Base-by-base conservation (phyloP, 2,888 invertebrate genomes). In the Calliphora vomitoria region DNA sequence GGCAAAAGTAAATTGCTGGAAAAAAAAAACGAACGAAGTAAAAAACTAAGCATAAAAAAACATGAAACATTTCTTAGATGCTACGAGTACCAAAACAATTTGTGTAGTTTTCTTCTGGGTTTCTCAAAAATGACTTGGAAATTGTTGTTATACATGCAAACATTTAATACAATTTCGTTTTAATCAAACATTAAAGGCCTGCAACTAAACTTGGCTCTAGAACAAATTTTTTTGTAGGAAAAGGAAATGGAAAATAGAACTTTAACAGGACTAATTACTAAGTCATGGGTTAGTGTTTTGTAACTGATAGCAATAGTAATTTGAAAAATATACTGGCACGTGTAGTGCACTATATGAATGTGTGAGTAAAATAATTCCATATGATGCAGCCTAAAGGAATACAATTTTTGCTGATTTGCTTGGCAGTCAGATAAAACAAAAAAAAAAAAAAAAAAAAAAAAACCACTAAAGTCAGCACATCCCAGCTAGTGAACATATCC, bases 351-450 rank as follows among this genome's bases (percentile, higher is more conserved):
- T 35, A 6, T 38, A 41, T 50, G 60, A 50, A 44, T 25, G 20
- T 66, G 15, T 78, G n/a, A 50, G 25, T 25, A 25, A 18, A 60
- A 60, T 60, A 82, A 76, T 53, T 60, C 13, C 31, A 69, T 25
- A 76, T 79, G 74, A 79, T 74, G 79, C 66, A 74, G 84, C 84
- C 84, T 80, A 60, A 79, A 68, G 84, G 47, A 50, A 31, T 41
- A 74, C 47, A 78, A 71, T 31, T 64, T 79, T 74, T 79, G 79
- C 72, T 79, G 79, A 64, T 83, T 38, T 68, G 66, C 74, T 79
- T 38, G 13, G 41, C 8, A 66, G 50, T 18, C 25, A 5, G 15
- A 38, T 31, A 8, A n/a, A 15, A 69, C 25, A 25, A 38, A 79
- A 41, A 53, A 10, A n/a, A 18, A n/a, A 38, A 62, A 3, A 53